Percentiles rank a stretch among this genome's conserved stretches.
These are phyloP conservation scores for Seladonia tumulorum DNA, from an alignment of 2,888 invertebrate genomes.

Conservation along the genomic window DNA sequence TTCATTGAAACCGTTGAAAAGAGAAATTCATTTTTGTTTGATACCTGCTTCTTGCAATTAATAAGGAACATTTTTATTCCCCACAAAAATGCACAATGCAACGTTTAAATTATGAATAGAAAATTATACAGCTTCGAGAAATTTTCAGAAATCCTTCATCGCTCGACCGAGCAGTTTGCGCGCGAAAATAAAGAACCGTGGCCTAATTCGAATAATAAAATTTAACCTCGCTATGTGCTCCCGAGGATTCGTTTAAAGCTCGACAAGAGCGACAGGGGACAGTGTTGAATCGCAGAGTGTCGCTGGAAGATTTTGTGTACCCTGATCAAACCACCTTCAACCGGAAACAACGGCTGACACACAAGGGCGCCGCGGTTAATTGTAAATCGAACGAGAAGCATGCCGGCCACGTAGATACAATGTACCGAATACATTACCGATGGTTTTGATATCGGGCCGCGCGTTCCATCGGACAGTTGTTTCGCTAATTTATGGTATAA, in stretches of 20 bases:
- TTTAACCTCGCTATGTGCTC: not conserved
- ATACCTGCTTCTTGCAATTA: not conserved
- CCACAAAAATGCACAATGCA: not conserved
- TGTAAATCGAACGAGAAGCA: conserved; percentile 48
- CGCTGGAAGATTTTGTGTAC: conserved; percentile 31
- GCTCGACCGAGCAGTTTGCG: not conserved
- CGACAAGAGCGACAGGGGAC: conserved; percentile 15
- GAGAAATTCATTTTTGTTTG: too few relatives aligned
- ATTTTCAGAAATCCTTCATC: not conserved
- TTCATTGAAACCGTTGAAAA: not conserved
- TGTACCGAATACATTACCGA: conserved; percentile 33
- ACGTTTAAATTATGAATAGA: not conserved
- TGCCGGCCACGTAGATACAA: conserved; percentile 24
- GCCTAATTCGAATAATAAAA: not conserved
- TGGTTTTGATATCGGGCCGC: conserved; percentile 35
- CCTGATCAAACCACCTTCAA: conserved; percentile 38
- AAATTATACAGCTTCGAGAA: not conserved
- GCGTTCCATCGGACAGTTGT: conserved; percentile 9
- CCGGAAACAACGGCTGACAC: conserved; percentile 24
- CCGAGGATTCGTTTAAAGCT: not conserved
- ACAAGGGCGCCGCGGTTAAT: conserved; percentile 50
- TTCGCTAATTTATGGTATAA: conserved; percentile 35
- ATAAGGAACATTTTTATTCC: not conserved
- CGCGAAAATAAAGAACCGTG: not conserved
- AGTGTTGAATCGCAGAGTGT: conserved; percentile 28